A percentile compares a stretch with the other conserved stretches of the same genome.
Conservation (phyloP, 2,797 vertebrate species). For the Acanthurus leucopareius region DNA sequence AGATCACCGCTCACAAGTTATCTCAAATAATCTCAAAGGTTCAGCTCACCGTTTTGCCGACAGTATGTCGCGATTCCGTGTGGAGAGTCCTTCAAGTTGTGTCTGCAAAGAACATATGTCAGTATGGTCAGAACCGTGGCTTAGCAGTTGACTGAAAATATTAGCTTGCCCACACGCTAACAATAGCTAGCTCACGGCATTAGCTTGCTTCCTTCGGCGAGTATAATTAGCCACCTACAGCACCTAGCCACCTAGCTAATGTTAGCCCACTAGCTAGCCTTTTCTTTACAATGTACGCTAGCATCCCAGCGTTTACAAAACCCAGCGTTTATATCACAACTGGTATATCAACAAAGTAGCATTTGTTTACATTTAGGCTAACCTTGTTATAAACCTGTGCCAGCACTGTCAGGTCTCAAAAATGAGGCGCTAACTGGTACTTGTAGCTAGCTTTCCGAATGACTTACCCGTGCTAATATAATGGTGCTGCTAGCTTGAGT, state of each 20-base stretch:
- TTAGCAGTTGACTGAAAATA: conserved; percentile 68
- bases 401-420: conserved; percentile 55
- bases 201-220: conserved; percentile 68
- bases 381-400: conserved; percentile 14
- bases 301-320: conserved; percentile 28
- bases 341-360: neutral
- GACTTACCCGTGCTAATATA: conserved; percentile 82
- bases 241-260: conserved; percentile 71
- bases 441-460: conserved; percentile 65
- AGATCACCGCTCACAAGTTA: conserved; percentile 44
- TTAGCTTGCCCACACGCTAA: conserved; percentile 74
- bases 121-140: conserved; percentile 57
- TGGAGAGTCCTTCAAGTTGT: conserved; percentile 61
- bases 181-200: conserved; percentile 80
- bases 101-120: conserved; percentile 65
- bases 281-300: conserved; percentile 64
- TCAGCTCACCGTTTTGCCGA: conserved; percentile 67
- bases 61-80: conserved; percentile 33
- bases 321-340: conserved; percentile 10
- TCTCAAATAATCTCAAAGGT: conserved; percentile 26
- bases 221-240: conserved; percentile 82
- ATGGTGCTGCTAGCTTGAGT: conserved; percentile 78
- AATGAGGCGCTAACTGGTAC: conserved; percentile 39
- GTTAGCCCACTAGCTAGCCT: conserved; percentile 77
- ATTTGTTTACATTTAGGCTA: neutral